Evolutionary conservation across 2,797 vertebrate species (phyloP).

Genomic region (Helicolenus hilgendorfi): DNA sequence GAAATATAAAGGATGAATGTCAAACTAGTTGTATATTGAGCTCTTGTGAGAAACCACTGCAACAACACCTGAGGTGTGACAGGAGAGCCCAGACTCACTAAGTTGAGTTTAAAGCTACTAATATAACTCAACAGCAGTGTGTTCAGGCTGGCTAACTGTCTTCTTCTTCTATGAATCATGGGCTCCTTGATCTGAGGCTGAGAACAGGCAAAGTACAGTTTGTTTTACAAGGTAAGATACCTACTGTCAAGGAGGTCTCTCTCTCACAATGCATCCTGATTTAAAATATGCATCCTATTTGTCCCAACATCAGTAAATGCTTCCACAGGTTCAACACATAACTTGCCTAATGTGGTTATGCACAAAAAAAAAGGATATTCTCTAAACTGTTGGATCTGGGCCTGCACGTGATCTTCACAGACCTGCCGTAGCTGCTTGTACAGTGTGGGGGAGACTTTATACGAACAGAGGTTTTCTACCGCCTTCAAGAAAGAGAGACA

Average conservation of each 20-base stretch:
- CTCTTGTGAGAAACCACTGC: conserved; percentile 22
- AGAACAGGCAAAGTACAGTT: background rate
- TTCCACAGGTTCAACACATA: background rate
- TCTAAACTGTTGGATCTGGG: conserved; percentile 98
- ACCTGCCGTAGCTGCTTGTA: conserved; percentile 98
- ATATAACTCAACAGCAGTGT: background rate
- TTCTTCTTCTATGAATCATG: background rate
- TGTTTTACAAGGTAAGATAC: background rate
- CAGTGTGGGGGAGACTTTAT: conserved; percentile 98
- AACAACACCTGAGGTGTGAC: conserved; percentile 5
- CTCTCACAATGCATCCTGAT: background rate
- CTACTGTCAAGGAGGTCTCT: background rate
- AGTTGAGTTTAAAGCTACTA: background rate
- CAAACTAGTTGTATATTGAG: conserved; percentile 5
- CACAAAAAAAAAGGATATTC: conserved; percentile 96
- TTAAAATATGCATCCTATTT: background rate
- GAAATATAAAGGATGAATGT: background rate
- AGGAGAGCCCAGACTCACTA: background rate
- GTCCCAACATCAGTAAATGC: background rate
- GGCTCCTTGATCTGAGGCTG: background rate
- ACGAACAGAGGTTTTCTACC: conserved; percentile 99
- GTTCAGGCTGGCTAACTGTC: background rate
- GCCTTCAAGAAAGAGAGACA: conserved; percentile 88
- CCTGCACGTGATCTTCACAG: conserved; percentile 99
- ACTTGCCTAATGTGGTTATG: background rate